Evolutionary conservation across 2,113 vertebrate species (phyloP), one percentile per base, ranked within the genome.

Genomic region (Shinisaurus crocodilurus): DNA sequence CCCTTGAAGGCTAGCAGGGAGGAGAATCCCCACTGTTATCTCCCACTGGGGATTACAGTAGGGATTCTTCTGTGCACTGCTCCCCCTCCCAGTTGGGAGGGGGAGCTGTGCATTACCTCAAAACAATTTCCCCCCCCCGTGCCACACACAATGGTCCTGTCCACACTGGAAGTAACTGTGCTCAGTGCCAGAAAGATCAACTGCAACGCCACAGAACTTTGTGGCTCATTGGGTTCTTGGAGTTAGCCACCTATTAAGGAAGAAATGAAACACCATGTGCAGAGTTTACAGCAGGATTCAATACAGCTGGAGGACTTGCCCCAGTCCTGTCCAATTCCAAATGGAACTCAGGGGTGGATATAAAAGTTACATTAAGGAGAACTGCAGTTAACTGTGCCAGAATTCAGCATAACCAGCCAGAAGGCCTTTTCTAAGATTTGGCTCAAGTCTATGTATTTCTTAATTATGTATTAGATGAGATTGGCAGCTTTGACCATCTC

Each of bases 391-490:
- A 54, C 79, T 40, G 65, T 72, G 80, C 80, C 69, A 89, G 50
- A 45, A 54, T 83, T 83, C 29, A 69, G 32, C 48, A 50, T 70
- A 88, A 13, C 60, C 65, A 37, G 6, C 45, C 63, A 54, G 88
- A 82, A 89, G 69, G 67, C 54, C 67, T 82, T 89, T 82, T 15
- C 80, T 83, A 89, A 74, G 69, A 63, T 82, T 82, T 75, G 65
- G 88, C 32, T 83, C 45, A 45, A 63, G 70, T 18, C 63, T 65
- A 69, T 29, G 12, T 29, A 63, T 83, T 45, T 75, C 69, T 83
- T 75, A 89, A 74, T 82, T 57, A 60, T 25, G 45, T 23, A 82
- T 89, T 77, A 79, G 37, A 60, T 75, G n/a, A 82, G 50, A 83
- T 34, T 34, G 88, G 54, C 67, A 74, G 72, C 54, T 76, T 34